Percentiles rank a stretch among this genome's conserved stretches.
phyloP scores from a whole-genome alignment of 2,113 vertebrate genomes.

The Epinephelus lanceolatus region DNA sequence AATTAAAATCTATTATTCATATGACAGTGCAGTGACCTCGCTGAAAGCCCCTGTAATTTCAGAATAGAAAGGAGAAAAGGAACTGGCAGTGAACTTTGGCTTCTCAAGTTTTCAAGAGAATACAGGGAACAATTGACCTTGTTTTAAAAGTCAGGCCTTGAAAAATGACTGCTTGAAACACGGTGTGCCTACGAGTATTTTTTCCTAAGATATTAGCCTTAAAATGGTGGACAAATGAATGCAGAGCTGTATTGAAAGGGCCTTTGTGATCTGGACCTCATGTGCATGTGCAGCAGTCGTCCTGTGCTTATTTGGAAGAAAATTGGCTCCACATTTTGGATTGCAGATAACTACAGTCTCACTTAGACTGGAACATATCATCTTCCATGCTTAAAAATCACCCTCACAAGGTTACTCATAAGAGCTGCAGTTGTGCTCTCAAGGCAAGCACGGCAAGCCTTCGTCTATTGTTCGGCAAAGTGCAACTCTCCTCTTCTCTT shows the following conservation, averaged over 20 bases:
- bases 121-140: constrained; percentile 65
- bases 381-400: constrained; percentile 57
- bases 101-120: constrained; percentile 72
- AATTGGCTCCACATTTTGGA: constrained; percentile 72
- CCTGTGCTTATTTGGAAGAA: constrained; percentile 50
- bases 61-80: constrained; percentile 73
- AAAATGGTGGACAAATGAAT: constrained; percentile 59
- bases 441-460: constrained; percentile 51
- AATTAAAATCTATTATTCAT: constrained; percentile 99
- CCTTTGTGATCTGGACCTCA: constrained; percentile 43
- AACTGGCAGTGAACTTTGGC: constrained; percentile 75
- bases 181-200: constrained; percentile 40
- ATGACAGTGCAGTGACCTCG: constrained; percentile 86
- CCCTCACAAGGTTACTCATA: constrained; percentile 49
- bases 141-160: constrained; percentile 69
- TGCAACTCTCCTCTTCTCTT: constrained; percentile 44
- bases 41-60: constrained; percentile 83
- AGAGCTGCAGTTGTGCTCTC: constrained; percentile 49
- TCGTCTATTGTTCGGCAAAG: constrained; percentile 51
- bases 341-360: constrained; percentile 67
- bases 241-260: constrained; percentile 40
- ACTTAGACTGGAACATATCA: constrained; percentile 58
- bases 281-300: constrained; percentile 46
- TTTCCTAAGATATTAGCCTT: constrained; percentile 57
- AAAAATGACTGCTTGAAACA: constrained; percentile 65